Conservation (phyloP, 2,888 invertebrate genomes). For the Drosophila barbarae region DNA sequence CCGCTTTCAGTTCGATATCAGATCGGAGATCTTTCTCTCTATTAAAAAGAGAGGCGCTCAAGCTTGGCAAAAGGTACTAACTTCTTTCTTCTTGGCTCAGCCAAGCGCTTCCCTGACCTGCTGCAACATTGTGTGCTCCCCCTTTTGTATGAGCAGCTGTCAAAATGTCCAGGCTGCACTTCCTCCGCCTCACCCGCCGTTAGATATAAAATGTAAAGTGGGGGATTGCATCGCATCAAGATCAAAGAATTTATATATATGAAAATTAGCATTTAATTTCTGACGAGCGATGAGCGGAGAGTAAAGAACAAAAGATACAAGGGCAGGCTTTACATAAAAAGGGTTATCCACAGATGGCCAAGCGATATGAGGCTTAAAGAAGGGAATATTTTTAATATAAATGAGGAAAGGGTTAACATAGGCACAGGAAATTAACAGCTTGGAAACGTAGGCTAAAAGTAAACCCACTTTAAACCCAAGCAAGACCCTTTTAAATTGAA, state of each 20-base stretch:
- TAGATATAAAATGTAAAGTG: conserved; percentile 22
- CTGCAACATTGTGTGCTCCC: conserved; percentile 10
- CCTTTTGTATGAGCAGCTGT: conserved; percentile 44
- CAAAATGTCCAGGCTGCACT: conserved; percentile 47
- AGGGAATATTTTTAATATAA: neutral
- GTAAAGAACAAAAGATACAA: neutral
- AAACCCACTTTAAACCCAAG: neutral
- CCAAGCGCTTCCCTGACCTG: conserved; percentile 55
- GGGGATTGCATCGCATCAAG: conserved; percentile 32
- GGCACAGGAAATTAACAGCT: neutral
- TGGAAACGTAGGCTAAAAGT: neutral
- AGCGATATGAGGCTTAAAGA: neutral
- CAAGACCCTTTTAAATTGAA: rapidly evolving
- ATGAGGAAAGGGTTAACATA: neutral
- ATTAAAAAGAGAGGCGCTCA: conserved; percentile 27
- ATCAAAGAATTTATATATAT: conserved; percentile 35
- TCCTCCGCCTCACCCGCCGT: conserved; percentile 23
- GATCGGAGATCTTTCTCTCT: conserved; percentile 22
- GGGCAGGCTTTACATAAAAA: conserved; percentile 3
- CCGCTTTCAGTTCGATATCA: conserved; percentile 33
- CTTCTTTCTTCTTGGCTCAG: conserved; percentile 20
- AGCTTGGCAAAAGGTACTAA: conserved; percentile 22
- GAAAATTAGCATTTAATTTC: conserved; percentile 34
- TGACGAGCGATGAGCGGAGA: conserved; percentile 6
- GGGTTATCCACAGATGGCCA: conserved; percentile 21